Base-by-base conservation (phyloP, 35 echinoderm and acorn worm species). In the Ptychodera flava region DNA sequence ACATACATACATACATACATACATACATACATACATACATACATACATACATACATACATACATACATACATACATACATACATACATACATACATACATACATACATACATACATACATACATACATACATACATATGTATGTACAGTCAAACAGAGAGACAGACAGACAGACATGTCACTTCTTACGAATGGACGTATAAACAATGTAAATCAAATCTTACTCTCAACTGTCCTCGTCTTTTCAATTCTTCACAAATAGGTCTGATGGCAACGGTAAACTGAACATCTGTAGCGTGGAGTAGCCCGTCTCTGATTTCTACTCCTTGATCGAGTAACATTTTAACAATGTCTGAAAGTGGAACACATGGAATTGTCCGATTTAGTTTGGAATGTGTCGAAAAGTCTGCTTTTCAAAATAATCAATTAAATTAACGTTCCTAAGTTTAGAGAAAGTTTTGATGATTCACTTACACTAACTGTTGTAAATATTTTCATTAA, bases 221-320 rank as follows among this genome's bases (percentile, higher is more conserved):
- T 64, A 64, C 45, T 22, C 22, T 6, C 22, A 64, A 12, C 22
- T 64, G 45, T 6, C 45, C 45, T 12, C 45, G 45, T 12, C 22
- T 92, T 85, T 99, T 99, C 53, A 94, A 92, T 33, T 94, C 88
- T 77, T 99, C 96, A 82, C 96, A 99, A 35, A 99, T 99, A 1
- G 86, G 80, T 38, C 88, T 86, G 28, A 99, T 92, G 28, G 83
- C 96, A n/a, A 89, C 90, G 0, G 87, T 88, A 81, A 94, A 99
- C 78, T 99, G 96, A 78, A 89, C 90, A 86, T 99, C 96, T 15
- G 94, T 92, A 1, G 96, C 96, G 36, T 93, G 90, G 36, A 99
- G 53, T 30, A 99, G 82, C 37, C 79, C 79, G 45, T 99, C 96
- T 31, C 90, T 92, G 15, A 99, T 81, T 64, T 99, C 92, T 14